These are phyloP conservation scores for Atherinosoma microstoma DNA, from an alignment of 2,797 vertebrate genomes.

Conservation along the genomic window DNA sequence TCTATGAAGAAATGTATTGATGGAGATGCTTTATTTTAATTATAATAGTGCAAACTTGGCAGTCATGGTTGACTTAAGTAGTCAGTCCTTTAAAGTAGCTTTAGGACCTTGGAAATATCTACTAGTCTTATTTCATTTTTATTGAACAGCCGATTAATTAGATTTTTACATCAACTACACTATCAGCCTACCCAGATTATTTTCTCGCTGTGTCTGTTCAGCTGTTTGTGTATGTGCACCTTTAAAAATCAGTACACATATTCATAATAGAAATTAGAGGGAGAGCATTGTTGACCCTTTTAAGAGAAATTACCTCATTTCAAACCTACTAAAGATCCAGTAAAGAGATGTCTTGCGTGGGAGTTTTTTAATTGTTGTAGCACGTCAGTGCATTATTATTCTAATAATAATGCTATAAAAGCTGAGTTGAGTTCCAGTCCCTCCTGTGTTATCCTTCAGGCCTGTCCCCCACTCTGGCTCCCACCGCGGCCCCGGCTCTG, in stretches of 20 bases:
- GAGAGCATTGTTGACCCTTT: background rate
- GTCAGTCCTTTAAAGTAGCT: slow-evolving; percentile 22
- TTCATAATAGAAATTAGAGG: background rate
- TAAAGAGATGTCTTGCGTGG: background rate
- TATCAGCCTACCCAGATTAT: background rate
- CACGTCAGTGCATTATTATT: background rate
- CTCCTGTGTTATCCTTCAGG: slow-evolving; percentile 56
- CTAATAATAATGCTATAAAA: background rate
- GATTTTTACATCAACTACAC: background rate
- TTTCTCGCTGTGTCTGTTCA: background rate
- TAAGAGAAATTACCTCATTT: background rate
- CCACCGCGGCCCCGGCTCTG: slow-evolving; percentile 73
- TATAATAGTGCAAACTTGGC: slow-evolving; percentile 45
- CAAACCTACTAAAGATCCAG: background rate
- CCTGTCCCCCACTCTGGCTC: slow-evolving; percentile 79
- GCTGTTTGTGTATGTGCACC: background rate
- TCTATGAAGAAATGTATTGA: slow-evolving; percentile 37
- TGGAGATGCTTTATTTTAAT: slow-evolving; percentile 32
- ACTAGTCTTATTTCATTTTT: slow-evolving; percentile 15
- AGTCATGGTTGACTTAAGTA: slow-evolving; percentile 9
- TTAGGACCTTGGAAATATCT: slow-evolving; percentile 21
- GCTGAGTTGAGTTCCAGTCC: background rate
- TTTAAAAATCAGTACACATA: background rate
- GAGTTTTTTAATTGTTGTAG: background rate
- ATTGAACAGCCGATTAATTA: background rate